Evolutionary conservation across 2,113 vertebrate genomes (phyloP).

Genomic region (Nyctibius bracteatus): DNA sequence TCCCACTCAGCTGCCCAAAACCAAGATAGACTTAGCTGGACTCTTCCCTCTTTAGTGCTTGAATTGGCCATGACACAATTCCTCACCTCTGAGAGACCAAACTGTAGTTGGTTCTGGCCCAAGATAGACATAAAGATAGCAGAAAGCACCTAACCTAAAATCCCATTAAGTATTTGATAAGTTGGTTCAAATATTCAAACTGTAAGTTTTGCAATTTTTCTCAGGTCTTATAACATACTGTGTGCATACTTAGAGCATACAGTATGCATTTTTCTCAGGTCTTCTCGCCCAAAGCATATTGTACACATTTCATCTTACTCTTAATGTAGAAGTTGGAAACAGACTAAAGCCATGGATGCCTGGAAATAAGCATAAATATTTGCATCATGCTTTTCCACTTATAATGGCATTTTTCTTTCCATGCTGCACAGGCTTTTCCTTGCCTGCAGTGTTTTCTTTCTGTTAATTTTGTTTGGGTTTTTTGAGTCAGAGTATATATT

Average conservation of each 20-base stretch:
- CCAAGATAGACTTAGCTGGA: background rate
- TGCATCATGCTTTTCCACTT: background rate
- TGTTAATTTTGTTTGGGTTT: background rate
- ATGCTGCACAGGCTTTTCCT: background rate
- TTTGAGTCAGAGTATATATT: background rate
- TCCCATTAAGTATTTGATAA: background rate
- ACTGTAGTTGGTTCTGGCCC: background rate
- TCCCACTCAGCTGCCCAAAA: background rate
- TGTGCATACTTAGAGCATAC: background rate
- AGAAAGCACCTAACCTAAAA: background rate
- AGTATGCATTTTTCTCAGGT: background rate
- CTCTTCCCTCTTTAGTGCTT: background rate
- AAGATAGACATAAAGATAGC: background rate
- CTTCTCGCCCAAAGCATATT: background rate
- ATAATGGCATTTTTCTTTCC: background rate
- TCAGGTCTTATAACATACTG: background rate
- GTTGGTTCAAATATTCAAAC: background rate
- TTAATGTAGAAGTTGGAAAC: background rate
- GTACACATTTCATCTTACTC: background rate
- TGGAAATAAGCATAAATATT: constrained; percentile 8
- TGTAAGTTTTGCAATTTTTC: background rate
- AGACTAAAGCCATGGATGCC: background rate
- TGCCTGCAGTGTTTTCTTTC: background rate
- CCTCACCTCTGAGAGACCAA: background rate
- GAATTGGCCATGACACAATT: background rate